phyloP scores from a whole-genome alignment of 2,888 invertebrate genomes.

The Loripinus fragilis region DNA sequence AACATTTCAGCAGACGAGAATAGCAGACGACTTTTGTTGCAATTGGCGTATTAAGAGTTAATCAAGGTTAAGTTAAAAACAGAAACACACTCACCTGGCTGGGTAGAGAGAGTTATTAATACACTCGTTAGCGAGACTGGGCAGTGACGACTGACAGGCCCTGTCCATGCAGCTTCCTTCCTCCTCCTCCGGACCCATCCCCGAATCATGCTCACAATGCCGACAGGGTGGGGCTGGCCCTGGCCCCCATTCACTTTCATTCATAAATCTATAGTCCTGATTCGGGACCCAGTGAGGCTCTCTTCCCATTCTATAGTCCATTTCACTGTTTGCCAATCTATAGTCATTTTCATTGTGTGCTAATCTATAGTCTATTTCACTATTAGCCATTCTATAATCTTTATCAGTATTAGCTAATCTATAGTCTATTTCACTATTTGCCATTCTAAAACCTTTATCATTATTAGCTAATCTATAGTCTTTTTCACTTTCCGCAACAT shows the following conservation, averaged over 20 bases:
- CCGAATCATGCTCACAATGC: constrained; percentile 54
- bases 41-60: too few species aligned
- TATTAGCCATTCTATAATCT: constrained; percentile 50
- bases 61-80: too few species aligned
- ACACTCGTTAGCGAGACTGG: constrained; percentile 77
- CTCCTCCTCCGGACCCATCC: constrained; percentile 61
- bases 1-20: too few species aligned
- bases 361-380: constrained; percentile 56
- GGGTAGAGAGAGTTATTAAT: constrained; percentile 62
- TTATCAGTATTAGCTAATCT: constrained; percentile 54
- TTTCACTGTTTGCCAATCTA: constrained; percentile 48
- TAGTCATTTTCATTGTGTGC: constrained; percentile 22
- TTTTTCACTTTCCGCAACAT: constrained; percentile 51
- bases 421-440: constrained; percentile 38
- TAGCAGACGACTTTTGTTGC: too few species aligned
- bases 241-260: constrained; percentile 56
- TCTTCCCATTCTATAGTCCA: constrained; percentile 55
- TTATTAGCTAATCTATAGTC: constrained; percentile 51
- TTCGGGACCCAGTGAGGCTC: constrained; percentile 27
- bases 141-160: constrained; percentile 85
- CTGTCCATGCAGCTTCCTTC: constrained; percentile 83
- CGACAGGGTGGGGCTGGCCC: constrained; percentile 56
- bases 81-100: constrained; percentile 39
- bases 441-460: constrained; percentile 56
- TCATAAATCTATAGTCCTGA: constrained; percentile 31